A percentile compares a stretch with the other conserved stretches of the same genome.
Evolutionary conservation across 2,113 vertebrate species (phyloP).

Genomic region (Petroica traversi): DNA sequence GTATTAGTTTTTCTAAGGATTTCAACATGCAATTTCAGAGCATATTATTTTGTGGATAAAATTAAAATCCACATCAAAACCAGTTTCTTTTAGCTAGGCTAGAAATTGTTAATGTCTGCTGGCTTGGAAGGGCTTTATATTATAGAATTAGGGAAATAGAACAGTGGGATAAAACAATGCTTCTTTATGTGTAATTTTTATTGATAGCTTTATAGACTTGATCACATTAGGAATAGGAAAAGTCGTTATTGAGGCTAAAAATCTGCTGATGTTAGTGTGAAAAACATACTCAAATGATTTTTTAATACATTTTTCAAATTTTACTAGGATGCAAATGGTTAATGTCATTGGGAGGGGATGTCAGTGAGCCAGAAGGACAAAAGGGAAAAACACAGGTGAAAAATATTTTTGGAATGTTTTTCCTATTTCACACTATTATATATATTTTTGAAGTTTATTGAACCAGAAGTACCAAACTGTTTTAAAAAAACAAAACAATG

Average conservation of each 20-base stretch:
- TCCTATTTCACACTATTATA: not conserved
- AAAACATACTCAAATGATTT: constrained; percentile 12
- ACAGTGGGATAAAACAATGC: not conserved
- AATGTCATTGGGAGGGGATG: constrained; percentile 57
- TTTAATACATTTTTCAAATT: constrained; percentile 55
- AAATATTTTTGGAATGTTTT: constrained; percentile 49
- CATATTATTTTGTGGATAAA: not conserved
- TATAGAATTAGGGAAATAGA: not conserved
- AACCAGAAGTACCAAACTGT: not conserved
- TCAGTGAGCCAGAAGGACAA: constrained; percentile 58
- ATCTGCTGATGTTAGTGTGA: not conserved
- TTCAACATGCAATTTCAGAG: not conserved
- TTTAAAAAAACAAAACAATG: not conserved
- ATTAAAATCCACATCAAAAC: not conserved
- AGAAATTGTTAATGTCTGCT: constrained; percentile 51
- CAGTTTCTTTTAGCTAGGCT: not conserved
- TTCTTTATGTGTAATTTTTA: not conserved
- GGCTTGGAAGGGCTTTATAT: constrained; percentile 4
- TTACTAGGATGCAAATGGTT: constrained; percentile 60
- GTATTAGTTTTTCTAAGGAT: not conserved
- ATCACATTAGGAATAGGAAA: not conserved
- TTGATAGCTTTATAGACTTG: not conserved
- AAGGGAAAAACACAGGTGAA: constrained; percentile 54
- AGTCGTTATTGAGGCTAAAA: not conserved
- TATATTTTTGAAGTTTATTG: not conserved